Conservation (phyloP, 2,113 vertebrate species). For the Murina feae region DNA sequence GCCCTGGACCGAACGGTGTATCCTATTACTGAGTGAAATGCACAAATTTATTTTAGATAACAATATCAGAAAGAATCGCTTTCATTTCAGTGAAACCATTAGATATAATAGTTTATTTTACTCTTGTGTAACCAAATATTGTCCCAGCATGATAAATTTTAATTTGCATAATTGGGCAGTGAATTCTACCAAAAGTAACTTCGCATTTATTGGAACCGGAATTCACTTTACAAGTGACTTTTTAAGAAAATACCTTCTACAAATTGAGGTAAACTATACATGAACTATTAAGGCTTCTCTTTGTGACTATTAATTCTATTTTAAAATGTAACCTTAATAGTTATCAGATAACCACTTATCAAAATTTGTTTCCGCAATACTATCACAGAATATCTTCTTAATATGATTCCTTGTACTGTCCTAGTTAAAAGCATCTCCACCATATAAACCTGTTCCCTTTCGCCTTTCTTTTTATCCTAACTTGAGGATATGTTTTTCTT, state of each 20-base stretch:
- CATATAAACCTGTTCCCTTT: not conserved
- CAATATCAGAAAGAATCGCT: not conserved
- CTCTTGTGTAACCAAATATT: constrained; percentile 2
- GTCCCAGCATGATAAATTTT: not conserved
- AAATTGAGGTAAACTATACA: not conserved
- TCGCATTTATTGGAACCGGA: not conserved
- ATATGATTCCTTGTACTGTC: not conserved
- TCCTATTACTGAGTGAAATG: not conserved
- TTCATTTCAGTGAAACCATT: constrained; percentile 1
- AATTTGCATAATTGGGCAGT: not conserved
- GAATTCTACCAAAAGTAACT: constrained; percentile 8
- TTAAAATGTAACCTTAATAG: constrained; percentile 6
- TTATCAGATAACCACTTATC: not conserved
- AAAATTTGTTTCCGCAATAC: not conserved
- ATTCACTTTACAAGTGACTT: not conserved
- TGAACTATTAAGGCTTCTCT: not conserved
- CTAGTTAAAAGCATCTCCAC: constrained; percentile 21
- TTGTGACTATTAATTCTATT: not conserved
- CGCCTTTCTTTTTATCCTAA: not conserved
- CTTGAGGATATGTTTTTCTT: not conserved
- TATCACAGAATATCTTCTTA: not conserved
- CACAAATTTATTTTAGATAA: not conserved
- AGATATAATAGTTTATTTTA: not conserved
- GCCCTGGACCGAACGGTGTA: not conserved
- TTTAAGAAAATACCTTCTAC: not conserved